Percentiles rank a stretch among this genome's conserved stretches.
Evolutionary conservation across 2,797 vertebrate genomes (phyloP).

Genomic region (Phrynocephalus forsythii): DNA sequence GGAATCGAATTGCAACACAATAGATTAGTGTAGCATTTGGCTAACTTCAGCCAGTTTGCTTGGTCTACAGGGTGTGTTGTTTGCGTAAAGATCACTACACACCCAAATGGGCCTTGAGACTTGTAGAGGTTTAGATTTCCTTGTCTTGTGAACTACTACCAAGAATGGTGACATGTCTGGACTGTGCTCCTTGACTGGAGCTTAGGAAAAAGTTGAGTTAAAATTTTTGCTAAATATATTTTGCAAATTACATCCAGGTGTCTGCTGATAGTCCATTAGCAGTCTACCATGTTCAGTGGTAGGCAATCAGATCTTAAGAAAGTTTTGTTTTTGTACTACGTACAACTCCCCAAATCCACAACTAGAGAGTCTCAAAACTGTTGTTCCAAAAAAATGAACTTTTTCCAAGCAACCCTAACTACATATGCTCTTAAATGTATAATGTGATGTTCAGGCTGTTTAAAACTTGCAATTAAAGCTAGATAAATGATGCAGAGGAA

Average conservation of each 20-base stretch:
- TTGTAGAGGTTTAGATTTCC: background rate
- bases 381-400: no score
- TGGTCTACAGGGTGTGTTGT: background rate
- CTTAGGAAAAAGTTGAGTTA: background rate
- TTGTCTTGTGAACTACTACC: background rate
- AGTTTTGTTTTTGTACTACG: background rate
- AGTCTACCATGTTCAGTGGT: background rate
- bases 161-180: background rate
- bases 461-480: background rate
- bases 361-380: no score
- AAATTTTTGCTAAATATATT: background rate
- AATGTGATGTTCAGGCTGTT: background rate
- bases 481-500: background rate
- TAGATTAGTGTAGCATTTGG: background rate
- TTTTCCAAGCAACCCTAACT: background rate
- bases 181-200: background rate
- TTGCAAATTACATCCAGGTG: background rate
- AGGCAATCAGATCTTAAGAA: background rate
- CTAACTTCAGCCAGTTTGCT: background rate
- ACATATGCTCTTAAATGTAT: background rate
- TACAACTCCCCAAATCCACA: background rate
- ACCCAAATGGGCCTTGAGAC: background rate
- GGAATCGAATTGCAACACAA: background rate
- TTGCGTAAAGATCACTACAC: background rate
- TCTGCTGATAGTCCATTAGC: background rate